Base-by-base conservation (phyloP, 2,797 vertebrate genomes). In the Diceros bicornis region DNA sequence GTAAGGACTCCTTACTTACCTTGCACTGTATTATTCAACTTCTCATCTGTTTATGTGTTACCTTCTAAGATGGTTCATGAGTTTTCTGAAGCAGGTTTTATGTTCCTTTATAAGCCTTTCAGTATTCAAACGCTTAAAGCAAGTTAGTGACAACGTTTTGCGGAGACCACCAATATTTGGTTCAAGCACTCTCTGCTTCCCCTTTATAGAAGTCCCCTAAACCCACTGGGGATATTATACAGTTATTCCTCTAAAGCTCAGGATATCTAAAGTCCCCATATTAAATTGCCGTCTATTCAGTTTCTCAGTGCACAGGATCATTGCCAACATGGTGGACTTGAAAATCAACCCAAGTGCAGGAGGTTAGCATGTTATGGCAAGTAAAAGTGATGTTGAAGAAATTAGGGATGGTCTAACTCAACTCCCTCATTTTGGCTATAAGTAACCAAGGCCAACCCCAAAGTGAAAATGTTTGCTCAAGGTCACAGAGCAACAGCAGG, bases 401-500 rank as follows among this genome's bases (percentile, higher is more conserved):
- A 6, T 82, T 59, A 52, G 7, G n/a, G 37, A 61, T 55, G 21
- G 32, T 71, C 52, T 75, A 85, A 77, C 41, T 66, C 25, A 64
- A 47, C 4, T 17, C n/a, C 5, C 16, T 93, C 47, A 66, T 79
- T 59, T 57, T 68, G 83, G 23, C 27, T 89, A 6, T 32, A 59
- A 93, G 29, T 50, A 84, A 75, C 21, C 55, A 90, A 75, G 14
- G 55, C 18, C 44, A 92, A 64, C 11, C 9, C 7, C 44, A 72
- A 77, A 66, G 34, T 55, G 18, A 91, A 95, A 66, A 71, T 61
- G 7, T 85, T 90, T 93, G 32, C n/a, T 96, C n/a, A 89, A 84
- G 41, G 27, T 87, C 83, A 74, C 44, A 72, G 83, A 92, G 55
- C 34, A 79, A 66, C 47, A 71, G 8, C 0, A 32, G 77, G 52